Percentiles rank a stretch among this genome's conserved stretches.
phyloP scores from a whole-genome alignment of 2,113 vertebrate genomes.

The Paraplagusia blochii region DNA sequence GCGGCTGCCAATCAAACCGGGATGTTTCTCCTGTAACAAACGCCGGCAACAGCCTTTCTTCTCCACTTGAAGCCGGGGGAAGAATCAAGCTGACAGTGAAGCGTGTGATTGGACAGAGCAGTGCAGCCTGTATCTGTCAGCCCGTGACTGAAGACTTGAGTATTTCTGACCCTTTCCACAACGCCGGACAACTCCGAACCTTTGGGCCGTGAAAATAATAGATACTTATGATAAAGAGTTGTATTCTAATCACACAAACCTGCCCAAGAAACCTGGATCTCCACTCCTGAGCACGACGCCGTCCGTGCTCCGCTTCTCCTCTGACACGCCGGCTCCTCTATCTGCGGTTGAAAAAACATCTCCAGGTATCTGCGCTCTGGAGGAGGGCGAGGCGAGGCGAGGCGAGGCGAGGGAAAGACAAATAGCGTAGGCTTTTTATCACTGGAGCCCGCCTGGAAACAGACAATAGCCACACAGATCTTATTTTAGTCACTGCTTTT shows the following conservation, averaged over 20 bases:
- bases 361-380: constrained; percentile 65
- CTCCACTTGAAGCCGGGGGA: constrained; percentile 44
- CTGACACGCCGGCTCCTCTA: constrained; percentile 38
- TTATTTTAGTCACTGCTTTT: constrained; percentile 72
- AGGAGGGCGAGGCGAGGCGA: constrained; percentile 62
- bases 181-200: constrained; percentile 38
- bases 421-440: constrained; percentile 76
- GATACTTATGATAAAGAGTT: constrained; percentile 64
- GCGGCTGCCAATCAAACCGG: constrained; percentile 65
- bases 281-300: constrained; percentile 40
- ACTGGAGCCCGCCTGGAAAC: constrained; percentile 70
- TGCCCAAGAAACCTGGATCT: constrained; percentile 38
- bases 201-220: constrained; percentile 70
- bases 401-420: constrained; percentile 67
- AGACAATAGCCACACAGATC: constrained; percentile 74
- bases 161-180: constrained; percentile 57
- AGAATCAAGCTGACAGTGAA: constrained; percentile 67
- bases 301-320: constrained; percentile 21
- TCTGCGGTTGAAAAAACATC: constrained; percentile 45
- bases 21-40: constrained; percentile 61
- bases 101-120: constrained; percentile 68
- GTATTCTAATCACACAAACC: constrained; percentile 63
- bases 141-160: constrained; percentile 63
- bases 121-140: constrained; percentile 67
- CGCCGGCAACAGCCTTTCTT: constrained; percentile 43